Conservation (phyloP, 2,113 vertebrate species). For the Calidris pygmaea region DNA sequence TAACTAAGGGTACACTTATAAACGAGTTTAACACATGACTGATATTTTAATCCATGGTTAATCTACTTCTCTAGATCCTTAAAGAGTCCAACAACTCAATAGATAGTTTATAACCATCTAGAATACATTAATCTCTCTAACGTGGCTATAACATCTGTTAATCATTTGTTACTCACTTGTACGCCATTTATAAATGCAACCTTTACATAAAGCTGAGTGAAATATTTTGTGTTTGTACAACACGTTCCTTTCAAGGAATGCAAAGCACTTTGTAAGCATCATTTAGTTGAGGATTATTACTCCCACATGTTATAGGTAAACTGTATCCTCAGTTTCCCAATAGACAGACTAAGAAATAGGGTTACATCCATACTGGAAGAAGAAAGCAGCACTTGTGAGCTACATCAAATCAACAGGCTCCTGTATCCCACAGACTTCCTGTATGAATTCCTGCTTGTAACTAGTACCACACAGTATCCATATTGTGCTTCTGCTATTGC, state of each 20-base stretch:
- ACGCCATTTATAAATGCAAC: constrained; percentile 37
- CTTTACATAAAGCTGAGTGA: constrained; percentile 39
- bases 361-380: neutral
- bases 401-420: neutral
- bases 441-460: neutral
- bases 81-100: neutral
- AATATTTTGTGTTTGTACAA: constrained; percentile 63
- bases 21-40: neutral
- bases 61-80: constrained; percentile 10
- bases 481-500: neutral
- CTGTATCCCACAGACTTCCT: neutral
- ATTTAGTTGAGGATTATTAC: constrained; percentile 27
- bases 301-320: constrained; percentile 26
- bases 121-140: constrained; percentile 8
- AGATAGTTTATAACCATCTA: constrained; percentile 44
- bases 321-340: neutral
- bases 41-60: constrained; percentile 41
- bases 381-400: neutral
- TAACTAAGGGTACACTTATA: neutral
- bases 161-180: constrained; percentile 49
- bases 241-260: constrained; percentile 42
- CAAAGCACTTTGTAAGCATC: constrained; percentile 23
- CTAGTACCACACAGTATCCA: neutral
- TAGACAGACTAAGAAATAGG: neutral
- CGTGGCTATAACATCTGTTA: constrained; percentile 50